phyloP scores from a whole-genome alignment of 2,797 vertebrate species.

The Myripristis jacobus region DNA sequence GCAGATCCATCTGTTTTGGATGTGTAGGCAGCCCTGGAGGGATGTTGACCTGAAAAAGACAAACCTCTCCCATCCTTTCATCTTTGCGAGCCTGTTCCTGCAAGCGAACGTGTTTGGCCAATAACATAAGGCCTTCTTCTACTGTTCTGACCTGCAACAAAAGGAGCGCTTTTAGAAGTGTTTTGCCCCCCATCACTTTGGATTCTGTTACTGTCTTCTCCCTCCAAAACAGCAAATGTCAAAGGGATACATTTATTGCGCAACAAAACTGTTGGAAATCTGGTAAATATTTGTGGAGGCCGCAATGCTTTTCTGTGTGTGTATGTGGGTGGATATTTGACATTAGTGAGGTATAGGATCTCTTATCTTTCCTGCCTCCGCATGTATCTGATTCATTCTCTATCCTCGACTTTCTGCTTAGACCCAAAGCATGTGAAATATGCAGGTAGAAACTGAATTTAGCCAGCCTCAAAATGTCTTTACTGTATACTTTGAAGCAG shows the following conservation, averaged over 20 bases:
- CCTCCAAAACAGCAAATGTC: slow-evolving; percentile 52
- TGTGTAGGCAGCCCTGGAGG: slow-evolving; percentile 78
- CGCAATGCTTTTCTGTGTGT: slow-evolving; percentile 29
- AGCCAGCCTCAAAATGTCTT: slow-evolving; percentile 29
- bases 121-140: slow-evolving; percentile 61
- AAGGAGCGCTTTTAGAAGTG: slow-evolving; percentile 43
- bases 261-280: slow-evolving; percentile 46
- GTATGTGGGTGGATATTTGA: slow-evolving; percentile 68
- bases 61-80: slow-evolving; percentile 74
- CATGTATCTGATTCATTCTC: slow-evolving; percentile 73
- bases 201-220: slow-evolving; percentile 1
- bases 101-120: slow-evolving; percentile 68
- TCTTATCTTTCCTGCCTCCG: slow-evolving; percentile 64
- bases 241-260: slow-evolving; percentile 50
- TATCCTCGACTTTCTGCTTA: slow-evolving; percentile 49
- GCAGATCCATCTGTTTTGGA: slow-evolving; percentile 77
- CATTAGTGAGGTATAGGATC: slow-evolving; percentile 62
- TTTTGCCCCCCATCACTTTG: slow-evolving; percentile 38
- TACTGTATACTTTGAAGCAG: slow-evolving; percentile 36
- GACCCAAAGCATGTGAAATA: slow-evolving; percentile 43
- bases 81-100: slow-evolving; percentile 72
- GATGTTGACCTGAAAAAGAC: slow-evolving; percentile 82
- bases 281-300: slow-evolving; percentile 66
- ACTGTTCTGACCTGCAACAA: slow-evolving; percentile 60
- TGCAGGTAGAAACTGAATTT: slow-evolving; percentile 46